phyloP scores from a whole-genome alignment of 2,888 invertebrate genomes.

The Drosophila kambysellisi region DNA sequence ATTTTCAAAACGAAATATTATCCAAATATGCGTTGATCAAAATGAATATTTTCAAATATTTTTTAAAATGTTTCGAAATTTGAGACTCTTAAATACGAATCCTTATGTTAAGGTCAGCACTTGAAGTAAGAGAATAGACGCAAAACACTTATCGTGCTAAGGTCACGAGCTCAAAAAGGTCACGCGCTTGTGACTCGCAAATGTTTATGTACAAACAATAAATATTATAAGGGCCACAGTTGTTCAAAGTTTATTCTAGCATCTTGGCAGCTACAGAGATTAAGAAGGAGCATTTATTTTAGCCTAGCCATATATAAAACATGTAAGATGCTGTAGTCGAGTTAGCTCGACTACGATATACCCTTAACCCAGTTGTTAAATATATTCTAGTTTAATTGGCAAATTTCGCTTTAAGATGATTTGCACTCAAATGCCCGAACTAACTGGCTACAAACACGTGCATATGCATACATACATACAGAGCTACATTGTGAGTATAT shows the following conservation, averaged over 20 bases:
- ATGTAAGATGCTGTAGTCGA: too few relatives aligned
- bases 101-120: neutral
- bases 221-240: neutral
- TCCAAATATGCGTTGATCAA: conserved; percentile 13
- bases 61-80: neutral
- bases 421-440: too few relatives aligned
- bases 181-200: neutral
- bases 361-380: too few relatives aligned
- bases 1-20: conserved; percentile 17
- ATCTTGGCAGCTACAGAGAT: neutral
- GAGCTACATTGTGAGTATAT: too few relatives aligned
- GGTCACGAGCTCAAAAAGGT: neutral
- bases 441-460: too few relatives aligned
- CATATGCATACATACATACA: too few relatives aligned
- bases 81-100: neutral
- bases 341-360: too few relatives aligned
- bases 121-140: neutral
- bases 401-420: too few relatives aligned
- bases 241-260: neutral
- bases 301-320: neutral
- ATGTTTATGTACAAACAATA: neutral
- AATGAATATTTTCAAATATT: neutral
- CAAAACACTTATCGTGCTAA: neutral
- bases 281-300: neutral
- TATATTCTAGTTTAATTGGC: too few relatives aligned